phyloP scores from a whole-genome alignment of 92 coral and sea anemone species.

The Hydrozoanthus gracilis region DNA sequence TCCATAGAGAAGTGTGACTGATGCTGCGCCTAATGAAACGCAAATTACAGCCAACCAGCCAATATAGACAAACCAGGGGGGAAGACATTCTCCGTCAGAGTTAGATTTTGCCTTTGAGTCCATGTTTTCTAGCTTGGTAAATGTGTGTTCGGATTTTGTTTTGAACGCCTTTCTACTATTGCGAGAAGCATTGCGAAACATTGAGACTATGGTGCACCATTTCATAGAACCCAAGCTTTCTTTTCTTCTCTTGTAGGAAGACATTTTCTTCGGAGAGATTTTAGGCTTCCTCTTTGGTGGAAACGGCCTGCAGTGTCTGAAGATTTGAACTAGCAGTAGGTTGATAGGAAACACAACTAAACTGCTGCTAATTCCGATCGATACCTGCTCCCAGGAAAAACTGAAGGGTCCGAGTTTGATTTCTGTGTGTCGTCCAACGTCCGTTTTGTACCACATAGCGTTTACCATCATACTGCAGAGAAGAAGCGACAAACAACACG shows the following conservation, averaged over 20 bases:
- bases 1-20: conserved; percentile 86
- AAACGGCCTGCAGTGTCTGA: conserved; percentile 77
- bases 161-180: background rate
- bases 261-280: conserved; percentile 8
- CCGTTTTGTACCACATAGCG: conserved; percentile 94
- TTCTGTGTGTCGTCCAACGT: conserved; percentile 64
- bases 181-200: background rate
- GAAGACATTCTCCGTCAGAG: conserved; percentile 55
- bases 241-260: background rate
- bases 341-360: conserved; percentile 91
- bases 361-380: conserved; percentile 91
- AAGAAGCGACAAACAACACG: conserved; percentile 95
- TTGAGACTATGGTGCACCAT: background rate
- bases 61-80: conserved; percentile 85
- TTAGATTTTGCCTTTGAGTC: background rate
- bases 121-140: background rate
- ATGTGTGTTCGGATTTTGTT: background rate
- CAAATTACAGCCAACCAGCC: conserved; percentile 80
- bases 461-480: conserved; percentile 96
- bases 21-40: conserved; percentile 72
- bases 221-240: background rate
- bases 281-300: background rate
- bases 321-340: conserved; percentile 87
- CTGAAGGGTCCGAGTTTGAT: conserved; percentile 80
- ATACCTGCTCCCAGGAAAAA: conserved; percentile 95